Evolutionary conservation across 1,140 invertebrate species (phyloP), one percentile per base, ranked within the genome.

Genomic region (Micrasema minimum): DNA sequence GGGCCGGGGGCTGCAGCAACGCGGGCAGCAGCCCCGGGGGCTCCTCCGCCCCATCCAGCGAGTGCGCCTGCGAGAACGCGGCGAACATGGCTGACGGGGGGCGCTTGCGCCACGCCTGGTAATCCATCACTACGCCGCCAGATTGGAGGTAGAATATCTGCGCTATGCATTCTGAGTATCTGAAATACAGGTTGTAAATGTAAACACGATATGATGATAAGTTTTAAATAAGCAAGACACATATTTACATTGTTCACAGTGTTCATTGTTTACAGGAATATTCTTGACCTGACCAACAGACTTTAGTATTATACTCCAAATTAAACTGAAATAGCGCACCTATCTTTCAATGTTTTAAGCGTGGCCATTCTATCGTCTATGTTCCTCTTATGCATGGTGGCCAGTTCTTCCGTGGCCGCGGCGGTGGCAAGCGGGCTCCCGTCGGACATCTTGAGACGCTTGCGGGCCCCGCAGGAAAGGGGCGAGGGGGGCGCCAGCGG

Each of bases 81-180:
- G 90, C 77, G 74, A 94, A 91, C 77, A 91, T 88, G 41, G 89
- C 87, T 22, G 88, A 88, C 45, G 90, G 87, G 61, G 92, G 90
- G 77, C 90, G 85, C 80, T 94, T 95, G 71, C 90, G 90, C 91
- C 93, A 96, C 35, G 86, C 81, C 76, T 88, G 87, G 80, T 91
- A 94, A 79, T 96, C 95, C 88, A 95, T 91, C 82, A 96, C 89
- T 81, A 95, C 95, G 38, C 93, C 93, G 71, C 91, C 91, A 77
- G 88, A 88, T 82, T 95, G 91, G 45, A 96, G 86, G 81, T 93
- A 96, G 85, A 91, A 96, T 59, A 92, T 83, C 83, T 96, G 95
- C 53, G 92, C 88, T 73, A 92, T 86, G 82, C 92, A 89, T 78
- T 96, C 94, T 75, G 89, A 88, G 82, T 94, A 94, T 78, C 88